Evolutionary conservation across 2,888 invertebrate genomes (phyloP).

Genomic region (Andrena hattorfiana): DNA sequence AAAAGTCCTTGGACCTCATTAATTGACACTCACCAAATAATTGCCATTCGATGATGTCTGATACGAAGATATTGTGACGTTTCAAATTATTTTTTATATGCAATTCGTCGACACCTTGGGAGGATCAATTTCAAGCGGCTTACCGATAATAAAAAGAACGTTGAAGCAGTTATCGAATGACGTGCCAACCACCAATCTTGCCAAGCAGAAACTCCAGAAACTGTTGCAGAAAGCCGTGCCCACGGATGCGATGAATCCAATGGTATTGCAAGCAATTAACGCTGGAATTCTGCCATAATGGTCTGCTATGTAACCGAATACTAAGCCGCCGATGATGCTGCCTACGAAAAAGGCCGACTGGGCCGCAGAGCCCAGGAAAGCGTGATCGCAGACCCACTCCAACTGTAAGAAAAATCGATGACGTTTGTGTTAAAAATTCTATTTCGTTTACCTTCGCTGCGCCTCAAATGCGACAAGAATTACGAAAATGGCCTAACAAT

Average conservation of each 20-base stretch:
- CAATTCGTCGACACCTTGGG: neutral
- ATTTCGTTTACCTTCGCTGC: neutral
- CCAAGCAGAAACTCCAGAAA: conserved; percentile 92
- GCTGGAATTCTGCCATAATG: conserved; percentile 94
- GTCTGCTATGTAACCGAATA: conserved; percentile 96
- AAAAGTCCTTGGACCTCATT: neutral
- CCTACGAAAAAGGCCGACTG: conserved; percentile 96
- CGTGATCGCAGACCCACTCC: conserved; percentile 95
- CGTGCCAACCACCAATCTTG: conserved; percentile 93
- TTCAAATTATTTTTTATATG: neutral
- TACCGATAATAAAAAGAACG: conserved; percentile 96
- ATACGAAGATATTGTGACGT: neutral
- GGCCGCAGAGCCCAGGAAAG: conserved; percentile 91
- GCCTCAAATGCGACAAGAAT: no score
- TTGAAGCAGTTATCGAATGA: conserved; percentile 96
- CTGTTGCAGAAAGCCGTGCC: conserved; percentile 91
- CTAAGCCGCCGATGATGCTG: conserved; percentile 93
- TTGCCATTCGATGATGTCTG: neutral
- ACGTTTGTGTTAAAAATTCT: neutral
- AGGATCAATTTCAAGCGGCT: conserved; percentile 78
- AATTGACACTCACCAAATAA: neutral
- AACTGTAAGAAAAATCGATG: conserved; percentile 86
- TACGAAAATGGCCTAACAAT: no score
- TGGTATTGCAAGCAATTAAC: conserved; percentile 92
- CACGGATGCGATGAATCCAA: conserved; percentile 90